A percentile compares a stretch with the other conserved stretches of the same genome.
These are phyloP conservation scores for Cnemophilus loriae DNA, from an alignment of 2,113 vertebrate species.

Conservation along the genomic window DNA sequence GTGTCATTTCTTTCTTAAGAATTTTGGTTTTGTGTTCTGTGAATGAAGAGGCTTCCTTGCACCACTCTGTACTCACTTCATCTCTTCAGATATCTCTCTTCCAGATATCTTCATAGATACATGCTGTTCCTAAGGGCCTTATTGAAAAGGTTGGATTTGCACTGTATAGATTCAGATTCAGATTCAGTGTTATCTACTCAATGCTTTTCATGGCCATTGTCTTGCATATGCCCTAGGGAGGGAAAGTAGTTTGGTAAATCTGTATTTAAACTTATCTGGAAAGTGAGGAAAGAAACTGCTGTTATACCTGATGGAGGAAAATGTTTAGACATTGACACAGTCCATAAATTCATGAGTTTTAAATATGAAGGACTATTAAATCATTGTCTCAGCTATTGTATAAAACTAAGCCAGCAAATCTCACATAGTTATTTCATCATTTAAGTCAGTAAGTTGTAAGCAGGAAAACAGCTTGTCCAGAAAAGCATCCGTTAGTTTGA, in stretches of 20 bases:
- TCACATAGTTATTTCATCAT: not conserved
- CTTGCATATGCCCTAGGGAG: not conserved
- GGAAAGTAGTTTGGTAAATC: not conserved
- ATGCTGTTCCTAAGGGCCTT: not conserved
- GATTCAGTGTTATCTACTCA: not conserved
- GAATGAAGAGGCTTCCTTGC: not conserved
- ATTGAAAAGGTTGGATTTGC: not conserved
- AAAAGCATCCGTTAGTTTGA: not conserved
- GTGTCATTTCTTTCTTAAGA: not conserved
- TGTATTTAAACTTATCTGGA: not conserved
- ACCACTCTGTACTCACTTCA: not conserved
- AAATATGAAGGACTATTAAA: not conserved
- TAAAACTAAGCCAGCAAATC: not conserved
- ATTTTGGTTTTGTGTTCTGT: not conserved
- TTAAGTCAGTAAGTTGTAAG: not conserved
- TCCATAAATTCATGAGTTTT: not conserved
- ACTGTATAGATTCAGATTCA: not conserved
- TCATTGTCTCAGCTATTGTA: not conserved
- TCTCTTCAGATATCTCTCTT: not conserved
- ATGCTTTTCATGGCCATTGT: not conserved
- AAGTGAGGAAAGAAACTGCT: not conserved
- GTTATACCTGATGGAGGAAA: not conserved
- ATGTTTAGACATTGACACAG: not conserved
- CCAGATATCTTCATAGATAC: not conserved
- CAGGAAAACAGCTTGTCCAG: not conserved